A percentile compares a stretch with the other conserved stretches of the same genome.
These are phyloP conservation scores for Balanococcus diminutus DNA, from an alignment of 2,888 invertebrate species.

Conservation along the genomic window DNA sequence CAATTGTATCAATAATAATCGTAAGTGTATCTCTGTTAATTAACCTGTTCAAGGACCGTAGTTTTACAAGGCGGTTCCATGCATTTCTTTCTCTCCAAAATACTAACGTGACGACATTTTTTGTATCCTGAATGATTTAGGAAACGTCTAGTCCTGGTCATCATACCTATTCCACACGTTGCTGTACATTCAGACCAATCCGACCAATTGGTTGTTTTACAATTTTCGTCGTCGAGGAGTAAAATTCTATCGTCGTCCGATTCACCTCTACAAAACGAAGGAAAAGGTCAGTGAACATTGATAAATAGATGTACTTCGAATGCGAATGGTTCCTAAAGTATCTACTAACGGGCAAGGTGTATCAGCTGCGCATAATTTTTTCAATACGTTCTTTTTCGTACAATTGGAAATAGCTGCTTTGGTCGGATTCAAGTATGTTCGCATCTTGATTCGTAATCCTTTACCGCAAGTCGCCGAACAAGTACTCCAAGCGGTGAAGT, in stretches of 20 bases:
- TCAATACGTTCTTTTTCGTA: slow-evolving; percentile 77
- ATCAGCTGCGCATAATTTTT: slow-evolving; percentile 87
- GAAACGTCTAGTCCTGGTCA: slow-evolving; percentile 77
- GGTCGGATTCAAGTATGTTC: slow-evolving; percentile 73
- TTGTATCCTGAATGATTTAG: slow-evolving; percentile 76
- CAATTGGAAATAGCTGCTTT: slow-evolving; percentile 75
- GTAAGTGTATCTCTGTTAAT: too few species aligned
- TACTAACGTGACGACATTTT: slow-evolving; percentile 77
- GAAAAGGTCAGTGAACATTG: background rate
- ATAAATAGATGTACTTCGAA: too few species aligned
- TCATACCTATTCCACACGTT: slow-evolving; percentile 80
- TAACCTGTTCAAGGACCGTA: slow-evolving; percentile 53
- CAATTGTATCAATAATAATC: background rate
- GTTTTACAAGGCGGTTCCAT: slow-evolving; percentile 72
- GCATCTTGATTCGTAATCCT: slow-evolving; percentile 79
- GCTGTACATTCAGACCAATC: slow-evolving; percentile 86
- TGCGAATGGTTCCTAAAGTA: background rate
- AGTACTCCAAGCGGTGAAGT: slow-evolving; percentile 77
- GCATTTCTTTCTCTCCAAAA: slow-evolving; percentile 81
- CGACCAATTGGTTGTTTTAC: slow-evolving; percentile 75
- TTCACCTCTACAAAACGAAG: slow-evolving; percentile 59
- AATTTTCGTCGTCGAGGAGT: slow-evolving; percentile 64
- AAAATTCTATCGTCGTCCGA: slow-evolving; percentile 59
- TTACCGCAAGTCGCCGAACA: slow-evolving; percentile 89
- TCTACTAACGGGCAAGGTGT: slow-evolving; percentile 67